These are phyloP conservation scores for Pecten maximus DNA, from an alignment of 2,888 invertebrate species.

Conservation along the genomic window DNA sequence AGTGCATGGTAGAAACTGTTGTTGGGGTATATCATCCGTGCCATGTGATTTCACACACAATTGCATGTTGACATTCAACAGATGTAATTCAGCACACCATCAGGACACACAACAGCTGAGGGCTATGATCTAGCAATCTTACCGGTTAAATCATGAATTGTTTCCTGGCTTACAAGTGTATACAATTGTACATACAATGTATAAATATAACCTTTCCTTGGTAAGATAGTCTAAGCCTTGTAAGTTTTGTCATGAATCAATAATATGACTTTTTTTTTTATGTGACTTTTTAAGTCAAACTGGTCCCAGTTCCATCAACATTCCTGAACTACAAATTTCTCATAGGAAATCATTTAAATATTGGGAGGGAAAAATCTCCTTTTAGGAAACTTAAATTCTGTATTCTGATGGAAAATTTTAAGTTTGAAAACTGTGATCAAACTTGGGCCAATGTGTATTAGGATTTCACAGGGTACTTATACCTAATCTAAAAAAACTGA, in stretches of 20 bases:
- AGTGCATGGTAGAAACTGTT: conserved; percentile 5
- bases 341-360: no score
- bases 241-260: not conserved
- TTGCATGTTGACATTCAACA: conserved; percentile 28
- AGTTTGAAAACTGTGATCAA: no score
- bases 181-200: no score
- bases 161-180: not conserved
- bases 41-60: conserved; percentile 35
- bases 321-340: no score
- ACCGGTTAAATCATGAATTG: not conserved
- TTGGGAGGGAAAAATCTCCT: no score
- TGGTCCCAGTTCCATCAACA: no score
- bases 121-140: not conserved
- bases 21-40: not conserved
- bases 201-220: not conserved
- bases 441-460: no score
- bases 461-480: no score
- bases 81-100: not conserved
- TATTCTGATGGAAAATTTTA: no score
- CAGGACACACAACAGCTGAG: conserved; percentile 20
- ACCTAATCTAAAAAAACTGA: not conserved
- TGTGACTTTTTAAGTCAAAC: no score
- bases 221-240: not conserved
- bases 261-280: not conserved
- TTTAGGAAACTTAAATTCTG: no score